Evolutionary conservation across 2,888 invertebrate species (phyloP), one percentile per base, ranked within the genome.

Genomic region (Ochropleura leucogaster): DNA sequence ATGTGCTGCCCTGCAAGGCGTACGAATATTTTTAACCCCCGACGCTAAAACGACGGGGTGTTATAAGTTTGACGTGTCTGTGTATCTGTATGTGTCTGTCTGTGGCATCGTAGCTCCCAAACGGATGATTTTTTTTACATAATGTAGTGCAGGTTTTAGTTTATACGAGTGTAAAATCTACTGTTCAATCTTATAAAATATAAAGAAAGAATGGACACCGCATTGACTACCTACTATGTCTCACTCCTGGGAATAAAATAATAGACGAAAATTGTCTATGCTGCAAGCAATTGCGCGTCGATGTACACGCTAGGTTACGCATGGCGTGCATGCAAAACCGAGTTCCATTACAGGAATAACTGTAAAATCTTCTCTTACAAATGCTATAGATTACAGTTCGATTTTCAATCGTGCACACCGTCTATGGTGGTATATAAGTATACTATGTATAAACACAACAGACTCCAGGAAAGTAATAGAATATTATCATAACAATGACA

Each of bases 401-500:
- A 47, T 14, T 14, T 47, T 3, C 1, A 47, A n/a, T n/a, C 30
- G 30, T 30, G 14, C 30, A 12, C 30, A 20, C 40, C 10, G 18
- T 60, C 40, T 60, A 57, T 57, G 30, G 7, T 30, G 3, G 7
- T 12, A 3, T 30, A 6, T 3, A 57, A n/a, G n/a, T n/a, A n/a
- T n/a, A 30, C 30, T 30, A 16, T 57, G 16, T 3, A 16, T 57
- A 16, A 44, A 40, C 51, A 64, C 44, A 70, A 55, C 59, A n/a
- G 40, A 20, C 51, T 51, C 3, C 40, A 14, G 30, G n/a, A 65
- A 53, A 47, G 20, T 73, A 79, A 73, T 74, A 79, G 68, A 80
- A 69, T 59, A 65, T 80, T 69, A 77, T 40, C 18, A 67, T 70
- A 68, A 80, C 66, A 63, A 65, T 81, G 69, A 77, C 68, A 71